Base-by-base conservation (phyloP, 1,140 invertebrate species). In the Rhizoglyphus robini region DNA sequence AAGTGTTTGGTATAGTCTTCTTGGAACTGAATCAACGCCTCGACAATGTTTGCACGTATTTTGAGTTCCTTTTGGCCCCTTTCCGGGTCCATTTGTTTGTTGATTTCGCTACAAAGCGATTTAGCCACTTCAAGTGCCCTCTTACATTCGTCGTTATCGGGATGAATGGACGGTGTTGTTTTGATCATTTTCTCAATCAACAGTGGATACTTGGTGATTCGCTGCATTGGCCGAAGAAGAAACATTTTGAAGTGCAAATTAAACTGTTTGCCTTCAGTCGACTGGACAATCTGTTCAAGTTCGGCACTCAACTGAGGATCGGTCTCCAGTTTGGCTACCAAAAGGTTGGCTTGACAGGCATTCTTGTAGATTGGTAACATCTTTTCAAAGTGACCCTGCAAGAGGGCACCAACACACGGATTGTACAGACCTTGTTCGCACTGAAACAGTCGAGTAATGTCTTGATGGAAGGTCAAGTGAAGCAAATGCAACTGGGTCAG, bases 141-240 rank as follows among this genome's bases (percentile, higher is more conserved):
- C n/a, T n/a, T n/a, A n/a, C n/a, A n/a, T n/a, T n/a, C n/a, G n/a
- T 79, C 75, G 67, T 79, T 77, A 75, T 89, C 87, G 49, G 84
- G 82, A 76, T 89, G 86, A 70, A 80, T 78, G 59, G 75, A 68
- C 5, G 81, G 78, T 1, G 87, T 89, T 70, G 83, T 76, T 69
- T 87, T 81, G 65, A 87, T 73, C 70, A 90, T 86, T 84, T 90
- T 88, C 72, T 82, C 81, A 64, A 91, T 85, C 30, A 92, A 77
- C n/a, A 92, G 77, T 27, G 87, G 88, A 78, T 91, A 91, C 73
- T 85, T 86, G 8, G 88, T 91, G 34, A 92, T 88, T 67, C 88
- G 76, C 73, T 90, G 88, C 86, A 91, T 90, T 11, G 88, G 88
- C 75, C 90, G 88, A 27, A 91, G 82, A 15, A 90, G 75, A 76